Base-by-base conservation (phyloP, 2,888 invertebrate species). In the Nomada fabriciana region DNA sequence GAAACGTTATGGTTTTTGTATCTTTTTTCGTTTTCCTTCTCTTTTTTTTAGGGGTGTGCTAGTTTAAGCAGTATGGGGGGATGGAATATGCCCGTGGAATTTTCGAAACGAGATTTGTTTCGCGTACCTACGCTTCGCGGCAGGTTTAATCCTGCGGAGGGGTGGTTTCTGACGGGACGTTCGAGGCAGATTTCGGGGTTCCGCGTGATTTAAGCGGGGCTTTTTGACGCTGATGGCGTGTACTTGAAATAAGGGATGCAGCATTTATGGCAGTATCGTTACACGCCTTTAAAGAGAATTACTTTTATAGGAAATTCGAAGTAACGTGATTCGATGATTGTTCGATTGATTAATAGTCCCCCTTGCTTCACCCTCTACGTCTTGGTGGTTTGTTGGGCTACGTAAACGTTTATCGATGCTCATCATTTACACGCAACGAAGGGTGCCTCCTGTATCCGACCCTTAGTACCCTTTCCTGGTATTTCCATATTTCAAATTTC, bases 401-500 rank as follows among this genome's bases (percentile, higher is more conserved):
- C 11, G 36, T 64, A n/a, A 29, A 23, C 67, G 61, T 25, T 42
- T 42, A 67, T 67, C 80, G 79, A 79, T 81, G 65, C 78, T 74
- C 79, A 73, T 74, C 74, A 61, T 76, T 69, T 47, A 65, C 72
- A 25, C 74, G 13, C 47, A 11, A 15, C 65, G 67, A 15, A 47
- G 60, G 52, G 47, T 13, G 55, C 3, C 1, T 7, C 50, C 25
- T 18, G 52, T 61, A 47, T 47, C 65, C 76, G 68, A 60, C 23
- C 52, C 47, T 23, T 2, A 18, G 50, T 74, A 86, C 88, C 84
- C 87, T 86, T 89, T 87, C 74, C 86, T 78, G 76, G 87, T 89
- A 87, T 87, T 89, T 88, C 87, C 86, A 89, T 89, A 90, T 89
- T 90, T 90, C 90, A 90, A 89, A 82, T 90, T 90, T 90, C 90